These are phyloP conservation scores for Zoanthus solanderi DNA, from an alignment of 92 coral and sea anemone genomes.

Conservation along the genomic window DNA sequence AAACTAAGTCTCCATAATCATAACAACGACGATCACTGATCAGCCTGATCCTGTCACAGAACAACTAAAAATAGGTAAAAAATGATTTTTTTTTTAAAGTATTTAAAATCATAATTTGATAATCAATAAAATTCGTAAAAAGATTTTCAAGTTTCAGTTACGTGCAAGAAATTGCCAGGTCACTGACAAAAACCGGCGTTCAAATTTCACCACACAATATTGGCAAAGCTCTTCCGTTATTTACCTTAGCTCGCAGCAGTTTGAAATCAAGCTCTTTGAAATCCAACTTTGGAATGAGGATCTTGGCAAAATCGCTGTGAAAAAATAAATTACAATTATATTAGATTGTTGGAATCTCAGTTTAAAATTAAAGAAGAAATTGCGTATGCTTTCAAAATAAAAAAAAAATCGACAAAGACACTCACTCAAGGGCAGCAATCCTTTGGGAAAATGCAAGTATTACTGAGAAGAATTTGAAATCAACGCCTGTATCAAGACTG, in stretches of 20 bases:
- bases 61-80: too few relatives aligned
- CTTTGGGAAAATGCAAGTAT: conserved; percentile 94
- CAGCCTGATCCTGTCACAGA: too few relatives aligned
- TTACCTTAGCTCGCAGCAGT: conserved; percentile 89
- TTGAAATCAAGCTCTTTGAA: conserved; percentile 92
- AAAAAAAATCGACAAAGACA: not conserved
- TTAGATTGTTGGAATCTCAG: not conserved
- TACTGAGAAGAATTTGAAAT: conserved; percentile 92
- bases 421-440: conserved; percentile 94
- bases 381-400: not conserved
- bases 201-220: not conserved
- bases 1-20: too few relatives aligned
- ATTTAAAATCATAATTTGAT: too few relatives aligned
- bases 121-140: too few relatives aligned
- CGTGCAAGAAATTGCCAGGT: too few relatives aligned
- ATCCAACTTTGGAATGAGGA: conserved; percentile 84
- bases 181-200: too few relatives aligned
- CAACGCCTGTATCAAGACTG: conserved; percentile 86
- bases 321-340: not conserved
- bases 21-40: too few relatives aligned
- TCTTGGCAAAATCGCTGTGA: conserved; percentile 90
- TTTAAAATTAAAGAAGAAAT: not conserved
- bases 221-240: not conserved
- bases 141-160: too few relatives aligned
- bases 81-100: too few relatives aligned